A percentile compares a stretch with the other conserved stretches of the same genome.
Conservation (phyloP, 2,113 vertebrate genomes). For the Cyanoliseus patagonus region DNA sequence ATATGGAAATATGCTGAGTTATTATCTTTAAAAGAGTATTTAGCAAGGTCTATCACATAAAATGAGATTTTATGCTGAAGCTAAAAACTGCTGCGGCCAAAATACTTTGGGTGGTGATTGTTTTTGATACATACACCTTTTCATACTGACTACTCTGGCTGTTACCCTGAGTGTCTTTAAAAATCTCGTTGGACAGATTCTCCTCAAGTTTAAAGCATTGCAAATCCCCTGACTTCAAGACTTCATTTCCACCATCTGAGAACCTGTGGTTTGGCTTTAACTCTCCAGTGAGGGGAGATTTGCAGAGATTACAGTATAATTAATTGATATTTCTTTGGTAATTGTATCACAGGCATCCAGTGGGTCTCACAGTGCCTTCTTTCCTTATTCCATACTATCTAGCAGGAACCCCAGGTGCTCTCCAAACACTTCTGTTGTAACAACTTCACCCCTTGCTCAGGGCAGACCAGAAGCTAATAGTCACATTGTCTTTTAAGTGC, state of each 20-base stretch:
- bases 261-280: neutral
- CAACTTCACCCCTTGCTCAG: neutral
- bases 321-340: slow-evolving; percentile 12
- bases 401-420: neutral
- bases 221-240: neutral
- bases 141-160: neutral
- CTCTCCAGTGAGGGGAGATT: neutral
- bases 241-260: neutral
- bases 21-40: neutral
- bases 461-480: neutral
- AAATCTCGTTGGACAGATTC: neutral
- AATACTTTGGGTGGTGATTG: neutral
- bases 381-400: neutral
- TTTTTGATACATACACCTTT: neutral
- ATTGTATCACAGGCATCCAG: neutral
- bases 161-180: neutral
- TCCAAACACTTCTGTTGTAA: neutral
- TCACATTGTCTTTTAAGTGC: neutral
- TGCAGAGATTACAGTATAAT: slow-evolving; percentile 12
- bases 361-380: neutral
- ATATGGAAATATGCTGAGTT: neutral
- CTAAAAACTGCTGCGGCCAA: neutral
- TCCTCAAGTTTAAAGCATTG: neutral
- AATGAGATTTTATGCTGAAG: neutral
- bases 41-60: neutral